Evolutionary conservation across 1,140 invertebrate species (phyloP), one percentile per base, ranked within the genome.

Genomic region (Notospermus geniculatus): DNA sequence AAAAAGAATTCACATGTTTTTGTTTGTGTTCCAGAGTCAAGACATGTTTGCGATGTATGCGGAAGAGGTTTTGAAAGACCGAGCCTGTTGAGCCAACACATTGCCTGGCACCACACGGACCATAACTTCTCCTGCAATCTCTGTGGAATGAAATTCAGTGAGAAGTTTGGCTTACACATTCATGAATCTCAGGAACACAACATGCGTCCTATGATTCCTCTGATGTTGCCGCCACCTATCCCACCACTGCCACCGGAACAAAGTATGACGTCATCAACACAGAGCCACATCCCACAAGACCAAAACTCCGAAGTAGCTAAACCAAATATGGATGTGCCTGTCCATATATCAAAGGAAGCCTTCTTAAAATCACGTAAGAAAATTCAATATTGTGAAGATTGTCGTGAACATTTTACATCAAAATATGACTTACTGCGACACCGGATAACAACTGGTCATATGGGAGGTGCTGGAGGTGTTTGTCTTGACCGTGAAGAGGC

Each of bases 361-460:
- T 36, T 36, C 32, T 36, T 36, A 15, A 50, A 50, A n/a, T 50
- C 46, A 5, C 46, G 46, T 5, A 50, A 50, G 25, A 50, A 50
- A 50, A 50, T 50, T n/a, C 46, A 50, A 27, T 50, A 50, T 50
- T 50, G 46, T 27, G 46, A 19, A 19, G 19, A 50, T 9, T 50
- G 46, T 50, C 46, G 25, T 27, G 46, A 50, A n/a, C 46, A 50
- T 50, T 50, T 50, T 50, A 50, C 46, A 19, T 50, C 46, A n/a
- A 50, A 50, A 27, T 50, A 50, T n/a, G 46, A 50, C n/a, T n/a
- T 50, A n/a, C n/a, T 50, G 25, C 46, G 46, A 50, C 46, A 50
- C 25, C 46, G 46, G 4, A n/a, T 50, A 5, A 50, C 46, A 50
- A 50, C 46, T 5, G 46, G 46, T 4, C 46, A 50, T 50, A 50